phyloP scores from a whole-genome alignment of 35 echinoderm and acorn worm species.

The Hemicentrotus pulcherrimus region DNA sequence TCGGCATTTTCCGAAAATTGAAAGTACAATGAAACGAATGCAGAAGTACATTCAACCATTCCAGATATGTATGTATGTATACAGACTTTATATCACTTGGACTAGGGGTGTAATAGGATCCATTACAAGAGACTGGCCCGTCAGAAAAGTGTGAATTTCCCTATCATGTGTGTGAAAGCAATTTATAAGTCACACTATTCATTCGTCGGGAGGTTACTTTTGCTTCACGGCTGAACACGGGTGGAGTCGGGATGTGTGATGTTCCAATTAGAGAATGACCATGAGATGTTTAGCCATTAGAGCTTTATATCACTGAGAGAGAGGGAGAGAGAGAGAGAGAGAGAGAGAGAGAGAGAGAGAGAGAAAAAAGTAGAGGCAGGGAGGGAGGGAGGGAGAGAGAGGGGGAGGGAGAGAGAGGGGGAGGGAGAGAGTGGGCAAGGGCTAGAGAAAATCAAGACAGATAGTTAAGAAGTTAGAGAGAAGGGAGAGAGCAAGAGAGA shows the following conservation, averaged over 20 bases:
- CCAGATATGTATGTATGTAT: background rate
- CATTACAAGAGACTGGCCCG: background rate
- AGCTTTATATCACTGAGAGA: background rate
- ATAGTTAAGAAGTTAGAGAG: background rate
- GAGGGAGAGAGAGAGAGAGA: background rate
- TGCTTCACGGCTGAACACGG: background rate
- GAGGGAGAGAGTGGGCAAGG: too few species aligned
- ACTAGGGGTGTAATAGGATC: background rate
- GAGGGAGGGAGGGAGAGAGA: too few species aligned
- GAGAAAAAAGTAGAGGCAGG: too few species aligned
- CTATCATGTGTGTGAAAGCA: background rate
- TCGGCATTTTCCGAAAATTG: background rate
- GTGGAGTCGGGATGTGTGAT: background rate
- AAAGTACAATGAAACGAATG: background rate
- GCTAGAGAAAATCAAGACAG: background rate
- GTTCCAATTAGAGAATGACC: background rate
- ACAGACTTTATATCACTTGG: background rate
- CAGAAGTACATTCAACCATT: slow-evolving; percentile 1
- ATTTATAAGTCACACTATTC: slow-evolving; percentile 8
- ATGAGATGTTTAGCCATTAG: background rate
- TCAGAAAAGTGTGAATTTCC: background rate
- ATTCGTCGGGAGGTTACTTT: background rate
- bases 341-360: too few species aligned
- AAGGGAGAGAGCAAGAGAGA: background rate
- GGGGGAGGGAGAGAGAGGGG: too few species aligned